phyloP scores from a whole-genome alignment of 2,888 invertebrate species.

The Carcina quercana region DNA sequence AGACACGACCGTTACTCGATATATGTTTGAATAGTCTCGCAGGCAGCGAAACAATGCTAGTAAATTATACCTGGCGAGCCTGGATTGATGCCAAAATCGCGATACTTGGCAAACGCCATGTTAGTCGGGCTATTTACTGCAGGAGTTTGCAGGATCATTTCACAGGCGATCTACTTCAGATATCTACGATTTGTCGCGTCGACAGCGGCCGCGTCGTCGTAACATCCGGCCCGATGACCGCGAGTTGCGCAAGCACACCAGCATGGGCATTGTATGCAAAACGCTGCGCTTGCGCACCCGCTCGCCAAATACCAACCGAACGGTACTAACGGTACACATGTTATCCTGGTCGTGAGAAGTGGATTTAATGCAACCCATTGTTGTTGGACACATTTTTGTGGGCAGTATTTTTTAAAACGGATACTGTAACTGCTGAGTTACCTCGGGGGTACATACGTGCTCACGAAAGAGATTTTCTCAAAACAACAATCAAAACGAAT shows the following conservation, averaged over 20 bases:
- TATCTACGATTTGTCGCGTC: constrained; percentile 42
- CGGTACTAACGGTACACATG: constrained; percentile 35
- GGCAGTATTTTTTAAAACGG: neutral
- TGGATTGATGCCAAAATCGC: too few relatives aligned
- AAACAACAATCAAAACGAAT: too few relatives aligned
- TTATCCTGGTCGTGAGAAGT: constrained; percentile 20
- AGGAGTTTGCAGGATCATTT: too few relatives aligned
- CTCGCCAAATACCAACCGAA: constrained; percentile 52
- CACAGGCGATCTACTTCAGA: constrained; percentile 32
- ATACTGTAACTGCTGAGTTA: too few relatives aligned
- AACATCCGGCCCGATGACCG: constrained; percentile 63
- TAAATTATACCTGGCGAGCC: too few relatives aligned
- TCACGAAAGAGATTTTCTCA: too few relatives aligned
- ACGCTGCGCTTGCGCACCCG: constrained; percentile 34
- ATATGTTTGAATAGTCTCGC: too few relatives aligned
- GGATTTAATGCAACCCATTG: constrained; percentile 5
- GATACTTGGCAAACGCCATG: too few relatives aligned
- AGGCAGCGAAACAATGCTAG: too few relatives aligned
- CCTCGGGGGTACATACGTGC: too few relatives aligned
- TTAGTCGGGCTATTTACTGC: too few relatives aligned
- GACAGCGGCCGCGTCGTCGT: constrained; percentile 38
- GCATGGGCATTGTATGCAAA: constrained; percentile 72
- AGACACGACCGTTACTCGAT: too few relatives aligned
- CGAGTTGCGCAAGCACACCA: constrained; percentile 57
- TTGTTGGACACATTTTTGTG: neutral